A percentile compares a stretch with the other conserved stretches of the same genome.
Conservation (phyloP, 2,888 invertebrate genomes). For the Napeogenes inachia region DNA sequence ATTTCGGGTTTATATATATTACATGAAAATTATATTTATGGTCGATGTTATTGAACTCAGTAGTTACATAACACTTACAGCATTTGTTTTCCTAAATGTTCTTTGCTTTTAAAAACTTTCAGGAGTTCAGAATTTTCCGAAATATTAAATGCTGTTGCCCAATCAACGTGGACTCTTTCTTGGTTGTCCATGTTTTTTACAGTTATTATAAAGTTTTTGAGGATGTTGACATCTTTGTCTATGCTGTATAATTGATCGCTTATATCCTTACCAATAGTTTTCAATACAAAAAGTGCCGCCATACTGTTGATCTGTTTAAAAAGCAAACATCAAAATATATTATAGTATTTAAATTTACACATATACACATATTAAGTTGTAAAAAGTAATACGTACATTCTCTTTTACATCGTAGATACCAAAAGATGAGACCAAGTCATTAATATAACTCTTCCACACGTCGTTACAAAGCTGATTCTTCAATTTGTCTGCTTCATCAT, state of each 20-base stretch:
- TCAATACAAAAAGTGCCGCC: constrained; percentile 64
- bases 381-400: constrained; percentile 50
- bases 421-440: constrained; percentile 57
- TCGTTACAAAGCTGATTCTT: constrained; percentile 57
- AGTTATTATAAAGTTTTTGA: constrained; percentile 51
- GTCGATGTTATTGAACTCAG: not conserved
- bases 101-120: constrained; percentile 44
- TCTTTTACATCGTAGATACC: constrained; percentile 62
- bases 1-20: no score
- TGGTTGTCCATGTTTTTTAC: constrained; percentile 41
- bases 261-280: constrained; percentile 65
- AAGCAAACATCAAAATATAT: constrained; percentile 4
- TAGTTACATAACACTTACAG: constrained; percentile 47
- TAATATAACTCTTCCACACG: constrained; percentile 57
- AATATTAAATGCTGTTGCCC: constrained; percentile 48
- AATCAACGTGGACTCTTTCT: constrained; percentile 38
- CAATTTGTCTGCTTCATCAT: constrained; percentile 44
- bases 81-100: constrained; percentile 55
- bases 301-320: constrained; percentile 62
- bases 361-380: not conserved
- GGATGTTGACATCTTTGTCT: constrained; percentile 53
- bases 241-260: constrained; percentile 56
- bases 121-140: constrained; percentile 49
- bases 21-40: not conserved
- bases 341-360: not conserved